Base-by-base conservation (phyloP, 2,797 vertebrate genomes). In the Kryptolebias ocellatus region DNA sequence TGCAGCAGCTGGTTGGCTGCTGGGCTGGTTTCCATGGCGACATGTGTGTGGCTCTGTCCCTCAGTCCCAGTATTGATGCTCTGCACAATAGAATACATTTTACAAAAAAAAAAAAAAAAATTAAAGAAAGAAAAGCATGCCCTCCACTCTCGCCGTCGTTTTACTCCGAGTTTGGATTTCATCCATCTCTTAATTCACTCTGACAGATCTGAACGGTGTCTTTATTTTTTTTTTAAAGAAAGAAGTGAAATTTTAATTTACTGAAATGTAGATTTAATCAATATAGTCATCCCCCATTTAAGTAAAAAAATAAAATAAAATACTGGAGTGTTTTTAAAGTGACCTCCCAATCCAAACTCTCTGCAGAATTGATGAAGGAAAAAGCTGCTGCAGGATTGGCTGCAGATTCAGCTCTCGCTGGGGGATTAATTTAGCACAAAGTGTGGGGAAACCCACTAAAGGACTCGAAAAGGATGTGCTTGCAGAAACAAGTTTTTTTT, bases 11-110 rank as follows among this genome's bases (percentile, higher is more conserved):
- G 91, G 86, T 90, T 91, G 89, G 91, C 87, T 91, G 87, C 86
- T 91, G 89, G 85, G 79, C 73, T 79, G 86, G 92, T 93, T 91
- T 87, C 92, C 85, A 92, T 89, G 87, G 83, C 61, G 91, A 92
- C 85, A 7, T 60, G 82, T 81, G 71, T 76, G 78, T 83, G 69
- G 64, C 86, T 82, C 70, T n/a, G 42, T 86, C 83, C 85, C 89
- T 77, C 71, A 72, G 84, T 87, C 87, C 84, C 49, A 54, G 67
- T 79, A 80, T 83, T 79, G 67, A 83, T 80, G 84, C 81, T 78
- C 60, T 5, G 67, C 78, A 83, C 80, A 83, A 90, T 90, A 86
- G 80, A 88, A 84, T 72, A 82, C 49, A 58, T 80, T 85, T 87
- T 79, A 80, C 68, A 85, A 52, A 73, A 76, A 42, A 42, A 42